Evolutionary conservation across 2,797 vertebrate genomes (phyloP), one percentile per base, ranked within the genome.

Genomic region (Tadarida brasiliensis): DNA sequence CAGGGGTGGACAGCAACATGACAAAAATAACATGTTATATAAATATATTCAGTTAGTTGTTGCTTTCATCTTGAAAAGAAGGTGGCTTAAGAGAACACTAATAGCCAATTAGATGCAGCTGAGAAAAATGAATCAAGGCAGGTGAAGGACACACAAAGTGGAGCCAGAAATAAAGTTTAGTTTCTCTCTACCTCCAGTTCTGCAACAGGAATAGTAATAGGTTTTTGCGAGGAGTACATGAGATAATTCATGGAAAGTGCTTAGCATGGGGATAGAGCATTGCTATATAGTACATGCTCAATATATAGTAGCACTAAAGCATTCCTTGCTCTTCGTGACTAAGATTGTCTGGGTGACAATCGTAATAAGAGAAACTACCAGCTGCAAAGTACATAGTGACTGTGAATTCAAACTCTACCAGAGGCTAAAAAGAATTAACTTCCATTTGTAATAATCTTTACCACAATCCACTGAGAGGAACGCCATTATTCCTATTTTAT

Each of bases 11-110:
- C 1, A 93, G 44, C 19, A 88, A 61, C 16, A 78, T 6, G 35
- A 87, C 54, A 78, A 92, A 97, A 93, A 71, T 91, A 96, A 78
- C 61, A 93, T 80, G 24, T 56, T 80, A 47, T 68, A 86, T 83
- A 92, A 90, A 89, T 91, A 81, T 83, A 88, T 35, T 85, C 76
- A 67, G 57, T 77, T 92, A 83, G 30, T 61, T 95, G n/a, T 57
- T 83, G 63, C 56, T 88, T 91, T 87, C 71, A 44, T 88, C 71
- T 63, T 94, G 73, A 91, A 78, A 94, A 71, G 77, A 88, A 76
- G 0, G 49, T 74, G 28, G 24, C 24, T 96, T 90, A 22, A 85
- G 90, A 86, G 49, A 54, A 74, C 20, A 61, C 6, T 63, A 63
- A 44, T 16, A 67, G 35, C 8, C 76, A 68, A 19, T 81, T 93